Evolutionary conservation across 2,797 vertebrate genomes (phyloP).

Genomic region (Syngnathus acus): DNA sequence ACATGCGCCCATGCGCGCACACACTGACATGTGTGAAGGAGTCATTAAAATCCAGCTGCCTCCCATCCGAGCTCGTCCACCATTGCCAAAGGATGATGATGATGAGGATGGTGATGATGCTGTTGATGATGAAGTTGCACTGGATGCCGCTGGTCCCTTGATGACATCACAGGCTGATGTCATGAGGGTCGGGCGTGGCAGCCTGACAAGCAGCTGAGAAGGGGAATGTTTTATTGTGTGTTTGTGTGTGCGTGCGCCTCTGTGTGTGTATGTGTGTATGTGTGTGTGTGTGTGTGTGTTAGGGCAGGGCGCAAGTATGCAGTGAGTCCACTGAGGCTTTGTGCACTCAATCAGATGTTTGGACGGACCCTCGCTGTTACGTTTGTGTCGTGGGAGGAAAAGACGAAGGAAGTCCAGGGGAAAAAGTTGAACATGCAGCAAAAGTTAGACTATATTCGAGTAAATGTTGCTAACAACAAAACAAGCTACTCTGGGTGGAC

Average conservation of each 20-base stretch:
- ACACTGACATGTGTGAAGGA: conserved; percentile 43
- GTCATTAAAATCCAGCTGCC: conserved; percentile 63
- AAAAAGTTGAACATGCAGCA: conserved; percentile 6
- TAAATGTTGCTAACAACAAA: conserved; percentile 1
- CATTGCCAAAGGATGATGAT: conserved; percentile 60
- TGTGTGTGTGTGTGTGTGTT: conserved; percentile 20
- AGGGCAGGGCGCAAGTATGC: conserved; percentile 61
- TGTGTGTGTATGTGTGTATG: conserved; percentile 15
- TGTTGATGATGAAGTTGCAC: conserved; percentile 61
- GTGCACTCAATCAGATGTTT: conserved; percentile 47
- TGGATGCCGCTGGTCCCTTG: conserved; percentile 66
- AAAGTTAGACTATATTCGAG: background rate
- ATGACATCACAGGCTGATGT: conserved; percentile 78
- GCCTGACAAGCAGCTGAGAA: conserved; percentile 61
- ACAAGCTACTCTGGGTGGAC: background rate
- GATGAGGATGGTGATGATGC: conserved; percentile 52
- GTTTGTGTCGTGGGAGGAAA: conserved; percentile 33
- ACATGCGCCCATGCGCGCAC: conserved; percentile 15
- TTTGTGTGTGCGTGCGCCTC: conserved; percentile 7
- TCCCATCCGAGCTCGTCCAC: conserved; percentile 44
- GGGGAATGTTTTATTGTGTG: conserved; percentile 32
- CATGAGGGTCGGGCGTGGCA: conserved; percentile 69
- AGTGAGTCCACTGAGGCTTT: conserved; percentile 41
- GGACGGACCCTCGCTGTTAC: conserved; percentile 45
- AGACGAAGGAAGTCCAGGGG: conserved; percentile 29